These are phyloP conservation scores for Xestia xanthographa DNA, from an alignment of 2,888 invertebrate genomes.

Conservation along the genomic window DNA sequence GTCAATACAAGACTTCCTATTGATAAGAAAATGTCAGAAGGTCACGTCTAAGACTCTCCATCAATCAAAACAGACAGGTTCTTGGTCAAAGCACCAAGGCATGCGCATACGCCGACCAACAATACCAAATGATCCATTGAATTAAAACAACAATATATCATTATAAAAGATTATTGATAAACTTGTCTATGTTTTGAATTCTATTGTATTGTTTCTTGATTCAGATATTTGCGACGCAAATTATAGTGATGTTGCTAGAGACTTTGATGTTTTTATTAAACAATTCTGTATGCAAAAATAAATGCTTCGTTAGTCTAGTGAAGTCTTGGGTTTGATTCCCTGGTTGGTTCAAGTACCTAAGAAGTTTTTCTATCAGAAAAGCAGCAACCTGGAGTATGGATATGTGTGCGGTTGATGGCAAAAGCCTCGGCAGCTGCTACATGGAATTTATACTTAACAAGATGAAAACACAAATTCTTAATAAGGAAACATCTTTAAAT, in stretches of 20 bases:
- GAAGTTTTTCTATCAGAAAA: not conserved
- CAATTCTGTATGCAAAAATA: not conserved
- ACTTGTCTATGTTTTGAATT: conserved; percentile 55
- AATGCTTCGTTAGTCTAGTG: not conserved
- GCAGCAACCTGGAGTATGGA: not conserved
- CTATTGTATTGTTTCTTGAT: conserved; percentile 63
- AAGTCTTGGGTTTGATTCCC: not conserved
- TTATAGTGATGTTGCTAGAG: not conserved
- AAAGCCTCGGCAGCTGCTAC: not conserved
- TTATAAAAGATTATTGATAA: conserved; percentile 70
- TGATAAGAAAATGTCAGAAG: conserved; percentile 56
- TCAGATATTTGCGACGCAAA: conserved; percentile 35
- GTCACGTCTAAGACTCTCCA: conserved; percentile 53
- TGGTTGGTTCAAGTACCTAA: accelerated
- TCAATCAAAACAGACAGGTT: conserved; percentile 56
- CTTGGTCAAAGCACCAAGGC: conserved; percentile 36
- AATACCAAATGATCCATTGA: conserved; percentile 67
- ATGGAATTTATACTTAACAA: not conserved
- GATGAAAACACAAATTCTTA: not conserved
- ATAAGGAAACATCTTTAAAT: not conserved
- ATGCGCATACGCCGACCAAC: conserved; percentile 45
- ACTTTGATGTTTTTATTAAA: not conserved
- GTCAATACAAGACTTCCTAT: conserved; percentile 56
- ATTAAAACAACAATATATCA: conserved; percentile 73
- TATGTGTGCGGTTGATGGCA: not conserved